Evolutionary conservation across 2,888 invertebrate genomes (phyloP).

Genomic region (Tinea pellionella): DNA sequence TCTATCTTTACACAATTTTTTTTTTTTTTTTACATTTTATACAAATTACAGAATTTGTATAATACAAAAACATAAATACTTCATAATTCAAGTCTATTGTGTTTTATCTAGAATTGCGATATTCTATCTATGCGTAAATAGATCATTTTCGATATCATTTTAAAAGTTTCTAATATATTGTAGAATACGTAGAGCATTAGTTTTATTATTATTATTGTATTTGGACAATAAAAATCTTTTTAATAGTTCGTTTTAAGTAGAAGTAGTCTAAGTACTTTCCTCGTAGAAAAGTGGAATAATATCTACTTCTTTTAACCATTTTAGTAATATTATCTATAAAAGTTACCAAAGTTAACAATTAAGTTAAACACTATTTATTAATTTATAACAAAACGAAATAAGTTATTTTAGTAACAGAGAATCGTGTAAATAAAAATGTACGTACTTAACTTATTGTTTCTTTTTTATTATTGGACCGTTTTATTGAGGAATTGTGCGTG

Average conservation of each 20-base stretch:
- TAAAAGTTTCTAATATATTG: not conserved
- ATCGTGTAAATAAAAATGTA: constrained; percentile 7
- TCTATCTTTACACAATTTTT: too few species aligned
- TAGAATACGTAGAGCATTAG: not conserved
- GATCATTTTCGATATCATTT: too few species aligned
- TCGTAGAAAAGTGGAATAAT: not conserved
- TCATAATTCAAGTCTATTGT: too few species aligned
- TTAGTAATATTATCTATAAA: not conserved
- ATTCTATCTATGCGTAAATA: too few species aligned
- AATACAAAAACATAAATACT: too few species aligned
- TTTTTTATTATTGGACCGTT: not conserved
- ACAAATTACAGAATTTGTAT: too few species aligned
- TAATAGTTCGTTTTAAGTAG: not conserved
- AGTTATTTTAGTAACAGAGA: not conserved
- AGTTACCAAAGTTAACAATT: not conserved
- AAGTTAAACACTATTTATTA: not conserved
- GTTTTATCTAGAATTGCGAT: too few species aligned
- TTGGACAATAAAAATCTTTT: not conserved
- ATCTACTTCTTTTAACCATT: not conserved
- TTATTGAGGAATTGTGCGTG: not conserved
- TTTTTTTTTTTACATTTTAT: too few species aligned
- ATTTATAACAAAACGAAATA: not conserved
- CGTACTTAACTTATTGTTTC: not conserved
- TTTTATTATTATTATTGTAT: not conserved
- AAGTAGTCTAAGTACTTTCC: not conserved